Evolutionary conservation across 1,140 invertebrate species (phyloP).

Genomic region (Oedothorax gibbosus): DNA sequence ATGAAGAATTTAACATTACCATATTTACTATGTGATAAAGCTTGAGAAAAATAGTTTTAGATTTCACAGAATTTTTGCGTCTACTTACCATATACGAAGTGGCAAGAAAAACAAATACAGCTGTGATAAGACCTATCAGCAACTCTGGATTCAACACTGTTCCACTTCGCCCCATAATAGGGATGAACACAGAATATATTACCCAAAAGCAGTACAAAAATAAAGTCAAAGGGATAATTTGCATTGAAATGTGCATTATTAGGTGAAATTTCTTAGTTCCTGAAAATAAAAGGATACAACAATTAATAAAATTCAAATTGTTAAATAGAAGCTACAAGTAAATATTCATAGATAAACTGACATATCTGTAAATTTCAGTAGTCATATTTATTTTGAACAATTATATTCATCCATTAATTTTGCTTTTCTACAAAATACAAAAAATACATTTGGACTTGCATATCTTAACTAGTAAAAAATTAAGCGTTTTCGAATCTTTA

Average conservation of each 20-base stretch:
- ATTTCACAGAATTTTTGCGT: slow-evolving; percentile 28
- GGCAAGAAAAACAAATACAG: slow-evolving; percentile 72
- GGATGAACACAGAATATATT: slow-evolving; percentile 78
- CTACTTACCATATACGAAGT: slow-evolving; percentile 71
- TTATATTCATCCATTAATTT: too few species aligned
- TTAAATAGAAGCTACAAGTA: too few species aligned
- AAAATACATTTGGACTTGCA: too few species aligned
- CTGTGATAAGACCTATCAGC: slow-evolving; percentile 70
- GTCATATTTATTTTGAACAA: too few species aligned
- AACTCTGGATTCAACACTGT: slow-evolving; percentile 79
- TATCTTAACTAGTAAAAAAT: too few species aligned
- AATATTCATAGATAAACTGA: too few species aligned
- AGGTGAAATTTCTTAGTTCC: slow-evolving; percentile 11
- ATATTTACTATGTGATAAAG: too few species aligned
- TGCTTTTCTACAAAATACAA: too few species aligned
- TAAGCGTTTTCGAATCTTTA: too few species aligned
- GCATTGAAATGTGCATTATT: slow-evolving; percentile 62
- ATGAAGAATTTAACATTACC: too few species aligned
- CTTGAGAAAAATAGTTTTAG: neutral
- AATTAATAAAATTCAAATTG: too few species aligned
- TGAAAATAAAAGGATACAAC: neutral
- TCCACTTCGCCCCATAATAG: slow-evolving; percentile 85
- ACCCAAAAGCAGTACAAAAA: slow-evolving; percentile 77
- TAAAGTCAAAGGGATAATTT: slow-evolving; percentile 76
- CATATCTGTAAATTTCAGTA: too few species aligned